Evolutionary conservation across 2,797 vertebrate genomes (phyloP).

Genomic region (Pogonophryne albipinna): DNA sequence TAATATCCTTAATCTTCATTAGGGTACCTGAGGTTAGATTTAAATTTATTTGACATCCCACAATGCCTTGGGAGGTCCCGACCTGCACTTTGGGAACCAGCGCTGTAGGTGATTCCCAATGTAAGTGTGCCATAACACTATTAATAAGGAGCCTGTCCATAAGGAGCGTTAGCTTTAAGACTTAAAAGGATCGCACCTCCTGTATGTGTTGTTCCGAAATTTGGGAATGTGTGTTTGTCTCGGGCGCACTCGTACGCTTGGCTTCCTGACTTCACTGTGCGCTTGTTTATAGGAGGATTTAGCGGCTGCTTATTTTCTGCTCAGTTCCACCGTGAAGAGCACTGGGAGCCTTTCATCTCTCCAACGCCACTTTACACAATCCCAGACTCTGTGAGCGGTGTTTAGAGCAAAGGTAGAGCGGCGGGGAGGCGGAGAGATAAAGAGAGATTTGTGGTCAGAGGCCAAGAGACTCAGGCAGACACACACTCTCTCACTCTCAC

Average conservation of each 20-base stretch:
- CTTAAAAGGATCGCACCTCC: slow-evolving; percentile 21
- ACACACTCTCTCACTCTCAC: slow-evolving; percentile 2
- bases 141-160: slow-evolving; percentile 29
- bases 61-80: slow-evolving; percentile 28
- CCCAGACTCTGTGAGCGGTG: slow-evolving; percentile 66
- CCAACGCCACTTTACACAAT: slow-evolving; percentile 60
- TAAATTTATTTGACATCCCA: background rate
- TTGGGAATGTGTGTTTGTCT: slow-evolving; percentile 11
- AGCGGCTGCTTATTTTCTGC: slow-evolving; percentile 82
- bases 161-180: slow-evolving; percentile 51
- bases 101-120: slow-evolving; percentile 21
- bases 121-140: background rate
- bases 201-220: slow-evolving; percentile 24
- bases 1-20: background rate
- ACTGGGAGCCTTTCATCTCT: slow-evolving; percentile 80
- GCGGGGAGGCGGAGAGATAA: slow-evolving; percentile 46
- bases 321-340: slow-evolving; percentile 79
- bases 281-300: slow-evolving; percentile 82
- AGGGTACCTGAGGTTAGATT: too few species aligned
- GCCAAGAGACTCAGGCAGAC: slow-evolving; percentile 40
- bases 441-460: slow-evolving; percentile 72
- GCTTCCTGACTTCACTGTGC: slow-evolving; percentile 77
- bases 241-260: slow-evolving; percentile 52
- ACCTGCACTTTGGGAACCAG: slow-evolving; percentile 18
- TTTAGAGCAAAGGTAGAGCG: slow-evolving; percentile 59